These are phyloP conservation scores for Monochamus saltuarius DNA, from an alignment of 1,140 invertebrate genomes.

Conservation along the genomic window DNA sequence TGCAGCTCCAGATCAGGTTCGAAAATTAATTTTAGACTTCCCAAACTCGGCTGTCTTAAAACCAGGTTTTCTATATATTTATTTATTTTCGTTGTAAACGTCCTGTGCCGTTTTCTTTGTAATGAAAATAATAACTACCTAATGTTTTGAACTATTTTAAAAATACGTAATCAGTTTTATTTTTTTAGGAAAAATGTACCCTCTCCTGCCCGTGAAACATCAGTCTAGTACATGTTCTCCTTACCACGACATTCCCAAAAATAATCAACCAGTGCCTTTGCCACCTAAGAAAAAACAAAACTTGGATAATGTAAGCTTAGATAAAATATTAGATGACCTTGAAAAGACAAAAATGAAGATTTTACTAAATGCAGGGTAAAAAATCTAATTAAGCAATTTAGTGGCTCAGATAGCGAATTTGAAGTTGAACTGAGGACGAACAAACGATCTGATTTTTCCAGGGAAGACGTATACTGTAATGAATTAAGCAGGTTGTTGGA, in stretches of 20 bases:
- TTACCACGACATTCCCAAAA: slow-evolving; percentile 34
- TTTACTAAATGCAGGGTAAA: slow-evolving; percentile 32
- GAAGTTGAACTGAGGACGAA: slow-evolving; percentile 28
- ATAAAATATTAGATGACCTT: slow-evolving; percentile 41
- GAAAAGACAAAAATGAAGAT: slow-evolving; percentile 24
- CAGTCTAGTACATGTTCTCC: slow-evolving; percentile 18
- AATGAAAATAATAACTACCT: too few relatives aligned
- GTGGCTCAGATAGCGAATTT: slow-evolving; percentile 18
- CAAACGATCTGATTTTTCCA: not conserved
- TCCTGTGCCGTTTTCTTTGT: too few relatives aligned
- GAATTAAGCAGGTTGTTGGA: slow-evolving; percentile 45
- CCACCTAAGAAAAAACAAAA: slow-evolving; percentile 19
- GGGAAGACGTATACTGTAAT: slow-evolving; percentile 28
- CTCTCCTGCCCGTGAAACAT: slow-evolving; percentile 21
- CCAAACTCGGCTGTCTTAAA: too few relatives aligned
- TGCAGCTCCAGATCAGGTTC: too few relatives aligned
- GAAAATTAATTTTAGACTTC: too few relatives aligned
- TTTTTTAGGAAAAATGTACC: not conserved
- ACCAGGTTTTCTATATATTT: too few relatives aligned
- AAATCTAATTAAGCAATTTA: slow-evolving; percentile 44
- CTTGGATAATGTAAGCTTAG: slow-evolving; percentile 17
- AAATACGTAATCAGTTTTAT: too few relatives aligned
- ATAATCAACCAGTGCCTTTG: slow-evolving; percentile 25
- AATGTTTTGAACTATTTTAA: too few relatives aligned
- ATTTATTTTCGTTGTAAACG: too few relatives aligned